phyloP scores from a whole-genome alignment of 2,113 vertebrate species.

The Capra hircus region DNA sequence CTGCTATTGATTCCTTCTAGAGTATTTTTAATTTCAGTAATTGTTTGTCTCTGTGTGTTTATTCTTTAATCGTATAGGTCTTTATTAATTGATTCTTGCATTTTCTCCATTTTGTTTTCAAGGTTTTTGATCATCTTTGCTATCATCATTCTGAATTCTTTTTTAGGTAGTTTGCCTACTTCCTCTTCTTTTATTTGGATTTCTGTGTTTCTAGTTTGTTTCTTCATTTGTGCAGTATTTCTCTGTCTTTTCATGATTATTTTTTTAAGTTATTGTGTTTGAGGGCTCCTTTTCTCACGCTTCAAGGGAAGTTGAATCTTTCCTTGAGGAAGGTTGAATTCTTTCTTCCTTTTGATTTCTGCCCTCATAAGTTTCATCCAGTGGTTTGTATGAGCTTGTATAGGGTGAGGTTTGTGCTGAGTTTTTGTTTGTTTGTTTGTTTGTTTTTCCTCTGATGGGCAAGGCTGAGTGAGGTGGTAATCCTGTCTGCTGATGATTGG shows the following conservation, averaged over 20 bases:
- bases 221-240: neutral
- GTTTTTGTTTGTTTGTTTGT: neutral
- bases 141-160: neutral
- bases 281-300: neutral
- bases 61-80: neutral
- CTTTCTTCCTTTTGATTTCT: neutral
- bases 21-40: neutral
- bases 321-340: neutral
- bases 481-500: neutral
- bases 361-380: neutral
- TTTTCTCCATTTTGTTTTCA: neutral
- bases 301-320: neutral
- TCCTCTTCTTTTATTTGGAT: neutral
- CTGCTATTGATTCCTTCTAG: neutral
- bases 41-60: neutral
- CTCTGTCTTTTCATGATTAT: neutral
- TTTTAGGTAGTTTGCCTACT: neutral
- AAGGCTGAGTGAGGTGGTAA: neutral
- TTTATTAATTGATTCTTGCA: neutral
- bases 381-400: neutral
- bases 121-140: neutral
- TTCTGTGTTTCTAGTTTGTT: neutral
- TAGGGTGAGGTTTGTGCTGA: neutral
- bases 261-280: neutral
- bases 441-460: neutral